These are phyloP conservation scores for Mus pahari DNA, from an alignment of 2,113 vertebrate species.

Conservation along the genomic window DNA sequence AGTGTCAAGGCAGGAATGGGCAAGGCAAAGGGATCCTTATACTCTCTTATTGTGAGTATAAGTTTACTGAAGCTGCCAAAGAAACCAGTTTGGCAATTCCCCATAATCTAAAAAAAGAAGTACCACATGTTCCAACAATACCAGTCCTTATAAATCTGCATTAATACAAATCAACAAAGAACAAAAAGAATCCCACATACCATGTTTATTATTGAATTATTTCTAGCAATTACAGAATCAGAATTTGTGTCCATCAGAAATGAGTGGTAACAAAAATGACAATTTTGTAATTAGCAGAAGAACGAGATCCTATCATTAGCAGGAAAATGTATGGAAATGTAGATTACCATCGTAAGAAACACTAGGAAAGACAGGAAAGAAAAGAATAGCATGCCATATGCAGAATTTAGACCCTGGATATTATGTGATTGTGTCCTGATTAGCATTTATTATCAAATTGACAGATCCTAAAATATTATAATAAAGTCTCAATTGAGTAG, in stretches of 20 bases:
- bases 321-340: not conserved
- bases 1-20: not conserved
- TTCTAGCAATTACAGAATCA: not conserved
- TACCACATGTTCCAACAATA: not conserved
- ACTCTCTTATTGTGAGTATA: not conserved
- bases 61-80: not conserved
- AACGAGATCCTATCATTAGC: not conserved
- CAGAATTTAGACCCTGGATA: not conserved
- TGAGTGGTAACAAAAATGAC: not conserved
- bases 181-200: not conserved
- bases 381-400: not conserved
- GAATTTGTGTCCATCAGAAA: not conserved
- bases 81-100: not conserved
- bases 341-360: not conserved
- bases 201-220: not conserved
- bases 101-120: not conserved
- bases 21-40: not conserved
- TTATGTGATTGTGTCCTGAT: not conserved
- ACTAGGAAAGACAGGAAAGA: not conserved
- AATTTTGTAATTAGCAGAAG: not conserved
- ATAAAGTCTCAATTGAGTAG: not conserved
- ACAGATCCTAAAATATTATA: not conserved
- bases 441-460: not conserved
- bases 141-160: not conserved
- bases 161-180: not conserved